A percentile compares a stretch with the other conserved stretches of the same genome.
Evolutionary conservation across 1,140 invertebrate species (phyloP).

Genomic region (Drosophila ananassae): DNA sequence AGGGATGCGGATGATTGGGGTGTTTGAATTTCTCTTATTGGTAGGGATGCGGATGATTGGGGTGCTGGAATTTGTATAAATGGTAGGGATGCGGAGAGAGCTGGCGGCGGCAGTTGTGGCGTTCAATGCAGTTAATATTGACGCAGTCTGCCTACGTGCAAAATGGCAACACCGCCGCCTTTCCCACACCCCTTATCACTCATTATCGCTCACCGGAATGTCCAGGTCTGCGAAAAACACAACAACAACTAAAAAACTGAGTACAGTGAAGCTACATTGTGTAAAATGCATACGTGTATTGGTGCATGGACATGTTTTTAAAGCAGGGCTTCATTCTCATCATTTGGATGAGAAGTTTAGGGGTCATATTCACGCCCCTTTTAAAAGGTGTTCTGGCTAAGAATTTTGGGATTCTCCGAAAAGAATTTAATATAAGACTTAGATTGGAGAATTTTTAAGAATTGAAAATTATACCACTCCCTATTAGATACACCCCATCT

Average conservation of each 20-base stretch:
- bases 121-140: slow-evolving; percentile 78
- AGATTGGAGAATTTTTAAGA: too few species aligned
- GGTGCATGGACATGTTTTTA: neutral
- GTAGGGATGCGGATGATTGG: too few species aligned
- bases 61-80: too few species aligned
- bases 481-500: too few species aligned
- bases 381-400: neutral
- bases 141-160: slow-evolving; percentile 68
- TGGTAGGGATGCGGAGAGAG: too few species aligned
- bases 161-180: slow-evolving; percentile 26
- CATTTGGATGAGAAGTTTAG: neutral
- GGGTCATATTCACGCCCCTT: neutral
- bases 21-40: too few species aligned
- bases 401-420: too few species aligned
- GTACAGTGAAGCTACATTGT: slow-evolving; percentile 20
- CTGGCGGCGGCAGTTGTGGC: neutral
- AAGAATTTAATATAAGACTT: too few species aligned
- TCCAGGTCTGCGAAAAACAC: neutral
- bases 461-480: too few species aligned
- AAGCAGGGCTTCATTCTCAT: neutral
- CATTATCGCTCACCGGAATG: neutral
- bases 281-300: neutral
- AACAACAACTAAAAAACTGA: neutral
- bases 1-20: too few species aligned
- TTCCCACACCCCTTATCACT: neutral